A percentile compares a stretch with the other conserved stretches of the same genome.
phyloP scores from a whole-genome alignment of 1,140 invertebrate species.

The Lanistes nyassanus region DNA sequence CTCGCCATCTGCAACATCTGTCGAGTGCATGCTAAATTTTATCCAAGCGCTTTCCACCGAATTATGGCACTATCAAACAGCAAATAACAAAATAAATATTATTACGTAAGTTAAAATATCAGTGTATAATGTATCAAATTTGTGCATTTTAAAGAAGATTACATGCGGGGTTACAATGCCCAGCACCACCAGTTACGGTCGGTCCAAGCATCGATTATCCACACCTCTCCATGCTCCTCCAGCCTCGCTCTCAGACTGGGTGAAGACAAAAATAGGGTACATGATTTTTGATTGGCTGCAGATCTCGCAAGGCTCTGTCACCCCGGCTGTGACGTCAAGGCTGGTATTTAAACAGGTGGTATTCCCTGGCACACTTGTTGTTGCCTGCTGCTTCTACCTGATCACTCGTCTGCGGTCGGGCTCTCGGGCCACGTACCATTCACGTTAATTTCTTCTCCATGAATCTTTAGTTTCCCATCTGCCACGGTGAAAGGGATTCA shows the following conservation, averaged over 20 bases:
- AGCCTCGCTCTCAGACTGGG: conserved; percentile 24
- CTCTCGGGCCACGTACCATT: conserved; percentile 55
- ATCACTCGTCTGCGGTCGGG: conserved; percentile 51
- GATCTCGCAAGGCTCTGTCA: conserved; percentile 30
- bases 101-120: no score
- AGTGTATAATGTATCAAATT: neutral
- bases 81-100: no score
- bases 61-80: no score
- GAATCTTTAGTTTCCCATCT: conserved; percentile 14
- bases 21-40: neutral
- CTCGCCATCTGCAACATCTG: conserved; percentile 4
- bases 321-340: conserved; percentile 41
- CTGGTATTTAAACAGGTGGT: conserved; percentile 50
- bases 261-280: conserved; percentile 35
- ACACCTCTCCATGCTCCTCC: conserved; percentile 9
- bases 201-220: conserved; percentile 24
- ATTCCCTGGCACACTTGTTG: conserved; percentile 55
- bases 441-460: conserved; percentile 22
- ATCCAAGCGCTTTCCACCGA: neutral
- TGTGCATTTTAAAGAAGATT: conserved; percentile 16
- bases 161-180: conserved; percentile 2
- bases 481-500: conserved; percentile 3
- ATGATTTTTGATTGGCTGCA: conserved; percentile 41
- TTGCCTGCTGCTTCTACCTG: conserved; percentile 52
- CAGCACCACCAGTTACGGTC: conserved; percentile 28